Evolutionary conservation across 2,888 invertebrate genomes (phyloP), one percentile per base, ranked within the genome.

Genomic region (Oscheius myriophilus): DNA sequence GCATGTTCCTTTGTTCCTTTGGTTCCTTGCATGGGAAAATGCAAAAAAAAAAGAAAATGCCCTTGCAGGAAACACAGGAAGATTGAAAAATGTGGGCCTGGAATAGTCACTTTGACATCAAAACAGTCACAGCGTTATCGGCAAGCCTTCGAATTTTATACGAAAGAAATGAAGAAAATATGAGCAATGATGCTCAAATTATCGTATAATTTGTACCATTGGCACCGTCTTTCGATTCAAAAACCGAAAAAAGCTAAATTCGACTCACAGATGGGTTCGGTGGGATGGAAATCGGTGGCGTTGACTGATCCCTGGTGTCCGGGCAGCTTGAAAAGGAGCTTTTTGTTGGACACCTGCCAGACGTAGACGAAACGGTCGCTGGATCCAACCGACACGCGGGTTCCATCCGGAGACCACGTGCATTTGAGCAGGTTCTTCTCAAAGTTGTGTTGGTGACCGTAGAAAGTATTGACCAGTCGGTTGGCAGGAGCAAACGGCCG

Each of bases 281-380:
- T 91, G 0, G 93, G 93, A 89, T 98, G 97, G 88, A 99, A 96
- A 87, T 94, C 93, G 0, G 95, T 92, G 87, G 94, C 95, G 87
- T 96, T 97, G 39, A 99, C 95, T 73, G 95, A 92, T 45, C 98
- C 98, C 88, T 94, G 93, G 88, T 99, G 98, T 0, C 98, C 98
- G 0, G 98, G 97, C 79, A 99, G 90, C 89, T 95, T 96, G 89
- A 97, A 99, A 43, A 96, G 88, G 80, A 97, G 93, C 72, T 95
- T 90, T 39, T 96, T 90, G 0, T 93, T 91, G 1, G 93, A 93
- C 1, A 95, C 95, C 87, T 98, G 96, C 98, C 98, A 99, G 72
- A 98, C 90, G 87, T 96, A 95, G 41, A 96, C 92, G 88, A 92
- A 94, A 55, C 97, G 90, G 89, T 99, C 98, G 0, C 80, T 71